A percentile compares a stretch with the other conserved stretches of the same genome.
Evolutionary conservation across 2,797 vertebrate species (phyloP).

Genomic region (Chanos chanos): DNA sequence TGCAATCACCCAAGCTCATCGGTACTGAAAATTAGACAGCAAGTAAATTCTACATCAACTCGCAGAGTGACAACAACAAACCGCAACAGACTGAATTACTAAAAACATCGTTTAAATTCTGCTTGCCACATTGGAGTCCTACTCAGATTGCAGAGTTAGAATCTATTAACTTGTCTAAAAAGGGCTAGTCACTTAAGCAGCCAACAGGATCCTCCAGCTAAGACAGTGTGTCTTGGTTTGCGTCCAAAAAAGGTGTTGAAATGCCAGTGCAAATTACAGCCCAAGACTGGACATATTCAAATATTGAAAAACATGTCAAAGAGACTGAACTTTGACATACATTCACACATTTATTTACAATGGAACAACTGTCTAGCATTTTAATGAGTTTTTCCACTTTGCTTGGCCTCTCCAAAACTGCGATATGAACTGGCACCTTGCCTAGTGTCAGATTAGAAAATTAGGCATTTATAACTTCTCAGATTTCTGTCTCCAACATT

Average conservation of each 20-base stretch:
- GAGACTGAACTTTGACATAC: slow-evolving; percentile 30
- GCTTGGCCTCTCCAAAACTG: slow-evolving; percentile 41
- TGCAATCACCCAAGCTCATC: background rate
- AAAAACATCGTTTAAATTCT: too few species aligned
- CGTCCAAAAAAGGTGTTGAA: too few species aligned
- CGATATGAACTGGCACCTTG: slow-evolving; percentile 55
- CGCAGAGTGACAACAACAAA: too few species aligned
- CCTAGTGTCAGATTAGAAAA: slow-evolving; percentile 61
- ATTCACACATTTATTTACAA: slow-evolving; percentile 53
- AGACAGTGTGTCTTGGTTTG: too few species aligned
- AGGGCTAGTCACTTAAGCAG: too few species aligned
- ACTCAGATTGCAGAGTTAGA: too few species aligned
- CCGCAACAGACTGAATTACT: too few species aligned
- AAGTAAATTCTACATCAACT: too few species aligned
- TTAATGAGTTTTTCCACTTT: slow-evolving; percentile 55
- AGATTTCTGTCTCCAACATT: slow-evolving; percentile 61
- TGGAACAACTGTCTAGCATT: slow-evolving; percentile 56
- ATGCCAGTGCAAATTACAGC: too few species aligned
- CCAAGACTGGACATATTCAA: background rate
- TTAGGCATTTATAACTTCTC: slow-evolving; percentile 60
- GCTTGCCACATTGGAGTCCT: too few species aligned
- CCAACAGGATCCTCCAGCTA: too few species aligned
- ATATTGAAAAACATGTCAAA: background rate
- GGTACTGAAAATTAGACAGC: background rate
- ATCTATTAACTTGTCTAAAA: too few species aligned